phyloP scores from a whole-genome alignment of 2,113 vertebrate genomes.

The Scortum barcoo region DNA sequence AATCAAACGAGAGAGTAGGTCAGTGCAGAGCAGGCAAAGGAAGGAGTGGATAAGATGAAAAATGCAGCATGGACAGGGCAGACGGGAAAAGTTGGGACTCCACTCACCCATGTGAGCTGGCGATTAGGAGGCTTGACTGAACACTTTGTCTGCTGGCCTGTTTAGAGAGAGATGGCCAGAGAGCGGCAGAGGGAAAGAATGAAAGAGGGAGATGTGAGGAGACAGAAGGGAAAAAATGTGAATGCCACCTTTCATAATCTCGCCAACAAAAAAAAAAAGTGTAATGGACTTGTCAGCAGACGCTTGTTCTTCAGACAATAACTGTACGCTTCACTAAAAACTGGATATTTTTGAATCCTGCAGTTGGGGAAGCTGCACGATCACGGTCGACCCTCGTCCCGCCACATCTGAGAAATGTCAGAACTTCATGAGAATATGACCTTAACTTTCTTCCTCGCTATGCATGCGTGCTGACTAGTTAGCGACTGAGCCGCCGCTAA shows the following conservation, averaged over 20 bases:
- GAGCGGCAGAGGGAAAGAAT: conserved; percentile 62
- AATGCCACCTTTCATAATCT: conserved; percentile 80
- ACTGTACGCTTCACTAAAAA: conserved; percentile 54
- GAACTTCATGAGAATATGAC: conserved; percentile 66
- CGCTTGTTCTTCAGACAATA: conserved; percentile 71
- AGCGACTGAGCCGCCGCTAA: conserved; percentile 63
- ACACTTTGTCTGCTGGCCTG: conserved; percentile 84
- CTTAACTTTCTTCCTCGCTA: conserved; percentile 62
- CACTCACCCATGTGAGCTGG: conserved; percentile 82
- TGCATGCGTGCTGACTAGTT: conserved; percentile 46
- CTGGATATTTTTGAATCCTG: conserved; percentile 48
- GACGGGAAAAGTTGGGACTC: conserved; percentile 82
- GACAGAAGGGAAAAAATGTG: conserved; percentile 73
- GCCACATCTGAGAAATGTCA: conserved; percentile 50
- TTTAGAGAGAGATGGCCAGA: conserved; percentile 76
- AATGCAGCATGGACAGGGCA: conserved; percentile 74
- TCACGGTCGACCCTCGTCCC: conserved; percentile 27
- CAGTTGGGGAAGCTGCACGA: not conserved
- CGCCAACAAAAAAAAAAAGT: conserved; percentile 41
- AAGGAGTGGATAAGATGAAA: conserved; percentile 68
- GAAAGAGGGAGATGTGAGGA: conserved; percentile 78
- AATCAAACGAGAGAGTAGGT: conserved; percentile 37
- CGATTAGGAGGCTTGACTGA: conserved; percentile 84
- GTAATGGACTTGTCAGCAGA: conserved; percentile 74
- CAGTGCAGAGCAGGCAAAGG: conserved; percentile 36